These are phyloP conservation scores for Sweltsa coloradensis DNA, from an alignment of 1,140 invertebrate genomes.

Conservation along the genomic window DNA sequence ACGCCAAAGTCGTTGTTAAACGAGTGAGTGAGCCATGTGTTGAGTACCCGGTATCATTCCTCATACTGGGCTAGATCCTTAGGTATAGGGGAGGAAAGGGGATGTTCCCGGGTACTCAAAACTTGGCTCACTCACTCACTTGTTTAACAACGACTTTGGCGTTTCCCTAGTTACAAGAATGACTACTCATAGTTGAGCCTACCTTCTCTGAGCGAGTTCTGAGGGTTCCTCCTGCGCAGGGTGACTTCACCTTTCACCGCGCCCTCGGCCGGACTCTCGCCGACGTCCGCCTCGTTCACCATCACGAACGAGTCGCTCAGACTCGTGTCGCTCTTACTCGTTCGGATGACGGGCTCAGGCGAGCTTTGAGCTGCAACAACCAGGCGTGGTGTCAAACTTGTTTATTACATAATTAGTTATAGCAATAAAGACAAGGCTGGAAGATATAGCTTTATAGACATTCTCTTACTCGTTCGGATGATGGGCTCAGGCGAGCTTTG, in stretches of 20 bases:
- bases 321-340: slow-evolving; percentile 83
- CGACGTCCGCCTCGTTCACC: slow-evolving; percentile 42
- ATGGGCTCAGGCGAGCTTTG: slow-evolving; percentile 26
- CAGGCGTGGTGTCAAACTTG: background rate
- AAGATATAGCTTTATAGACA: no score
- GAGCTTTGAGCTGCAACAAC: no score
- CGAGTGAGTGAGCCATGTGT: no score
- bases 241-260: slow-evolving; percentile 20
- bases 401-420: no score
- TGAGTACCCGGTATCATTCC: no score
- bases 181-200: slow-evolving; percentile 4
- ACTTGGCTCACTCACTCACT: no score
- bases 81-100: no score
- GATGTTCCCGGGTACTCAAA: background rate
- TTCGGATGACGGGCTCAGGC: slow-evolving; percentile 38
- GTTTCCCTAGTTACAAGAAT: no score
- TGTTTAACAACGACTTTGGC: no score
- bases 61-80: no score
- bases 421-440: no score
- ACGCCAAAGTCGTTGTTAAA: no score
- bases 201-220: slow-evolving; percentile 49
- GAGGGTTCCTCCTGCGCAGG: slow-evolving; percentile 34
- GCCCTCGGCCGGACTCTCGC: slow-evolving; percentile 9
- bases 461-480: slow-evolving; percentile 73
- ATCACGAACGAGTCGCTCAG: slow-evolving; percentile 84